Conservation (phyloP, 2,113 vertebrate species). For the Festucalex cinctus region DNA sequence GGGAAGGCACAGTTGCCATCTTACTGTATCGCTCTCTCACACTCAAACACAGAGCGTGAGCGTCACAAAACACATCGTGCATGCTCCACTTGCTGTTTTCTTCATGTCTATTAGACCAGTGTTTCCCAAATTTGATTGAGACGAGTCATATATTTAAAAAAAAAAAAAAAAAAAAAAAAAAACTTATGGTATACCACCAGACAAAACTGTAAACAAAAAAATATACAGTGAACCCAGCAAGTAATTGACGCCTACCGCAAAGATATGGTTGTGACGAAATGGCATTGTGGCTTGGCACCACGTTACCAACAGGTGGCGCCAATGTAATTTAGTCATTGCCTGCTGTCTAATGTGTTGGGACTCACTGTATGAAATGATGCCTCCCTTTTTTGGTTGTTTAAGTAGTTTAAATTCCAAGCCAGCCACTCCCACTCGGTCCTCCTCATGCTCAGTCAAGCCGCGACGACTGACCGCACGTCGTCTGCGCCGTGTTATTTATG, state of each 20-base stretch:
- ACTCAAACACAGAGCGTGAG: background rate
- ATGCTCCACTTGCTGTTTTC: background rate
- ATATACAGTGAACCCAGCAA: background rate
- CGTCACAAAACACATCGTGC: background rate
- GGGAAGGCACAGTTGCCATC: background rate
- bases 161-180: no score
- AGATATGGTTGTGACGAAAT: no score
- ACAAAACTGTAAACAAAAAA: background rate
- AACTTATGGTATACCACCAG: background rate
- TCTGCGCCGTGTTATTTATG: constrained; percentile 67
- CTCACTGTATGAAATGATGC: no score
- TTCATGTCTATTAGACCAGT: background rate
- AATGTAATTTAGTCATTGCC: no score
- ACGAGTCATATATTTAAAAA: background rate
- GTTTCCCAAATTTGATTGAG: background rate
- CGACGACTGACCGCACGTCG: constrained; percentile 27
- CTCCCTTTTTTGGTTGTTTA: background rate
- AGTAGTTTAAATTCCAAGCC: background rate
- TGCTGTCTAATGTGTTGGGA: no score
- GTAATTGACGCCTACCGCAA: no score
- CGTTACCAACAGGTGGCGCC: no score
- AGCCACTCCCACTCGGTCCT: background rate
- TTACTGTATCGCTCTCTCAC: background rate
- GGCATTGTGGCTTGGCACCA: no score
- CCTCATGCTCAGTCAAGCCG: constrained; percentile 21